Evolutionary conservation across 2,113 vertebrate genomes (phyloP).

Genomic region (Dissostichus mawsoni): DNA sequence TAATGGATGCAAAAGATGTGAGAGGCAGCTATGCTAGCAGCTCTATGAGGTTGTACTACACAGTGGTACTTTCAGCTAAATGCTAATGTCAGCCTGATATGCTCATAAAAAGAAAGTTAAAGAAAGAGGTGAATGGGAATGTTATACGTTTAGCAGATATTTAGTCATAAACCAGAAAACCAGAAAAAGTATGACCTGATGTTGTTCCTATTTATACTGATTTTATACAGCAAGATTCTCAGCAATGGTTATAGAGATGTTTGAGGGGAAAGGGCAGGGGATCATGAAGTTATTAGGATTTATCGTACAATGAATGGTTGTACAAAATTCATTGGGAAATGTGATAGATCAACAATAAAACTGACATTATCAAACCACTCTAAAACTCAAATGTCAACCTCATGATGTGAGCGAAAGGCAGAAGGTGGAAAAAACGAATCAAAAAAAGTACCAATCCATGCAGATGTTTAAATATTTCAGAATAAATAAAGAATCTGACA

Average conservation of each 20-base stretch:
- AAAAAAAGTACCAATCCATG: background rate
- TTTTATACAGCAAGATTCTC: no score
- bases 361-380: background rate
- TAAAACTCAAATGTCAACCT: background rate
- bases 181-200: no score
- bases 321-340: no score
- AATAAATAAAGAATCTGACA: background rate
- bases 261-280: no score
- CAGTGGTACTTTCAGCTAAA: background rate
- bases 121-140: background rate
- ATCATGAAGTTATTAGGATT: background rate
- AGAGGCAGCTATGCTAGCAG: background rate
- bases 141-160: background rate
- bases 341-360: background rate
- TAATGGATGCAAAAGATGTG: constrained; percentile 21
- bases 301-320: background rate
- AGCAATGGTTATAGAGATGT: no score
- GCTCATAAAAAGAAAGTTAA: background rate
- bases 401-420: background rate
- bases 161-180: background rate
- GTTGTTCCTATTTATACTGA: no score
- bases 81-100: background rate
- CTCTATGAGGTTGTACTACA: background rate
- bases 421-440: background rate
- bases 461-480: no score